Evolutionary conservation across 2,888 invertebrate species (phyloP), one percentile per base, ranked within the genome.

Genomic region (Diaperis boleti): DNA sequence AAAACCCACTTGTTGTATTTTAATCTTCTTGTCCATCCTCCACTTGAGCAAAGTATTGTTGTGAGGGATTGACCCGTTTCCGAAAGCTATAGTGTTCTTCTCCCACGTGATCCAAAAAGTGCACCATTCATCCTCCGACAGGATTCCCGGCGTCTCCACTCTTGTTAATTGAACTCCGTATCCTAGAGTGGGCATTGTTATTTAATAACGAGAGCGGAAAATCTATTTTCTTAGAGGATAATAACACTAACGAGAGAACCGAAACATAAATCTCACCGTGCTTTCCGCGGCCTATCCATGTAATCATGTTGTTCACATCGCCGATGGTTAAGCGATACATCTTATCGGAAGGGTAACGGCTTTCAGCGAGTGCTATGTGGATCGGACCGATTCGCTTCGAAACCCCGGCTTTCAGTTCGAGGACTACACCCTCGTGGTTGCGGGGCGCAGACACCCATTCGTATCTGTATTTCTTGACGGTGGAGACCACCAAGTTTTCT

Each of bases 71-170:
- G 87, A 84, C 0, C 88, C 88, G 2, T 82, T 78, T 0, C 89
- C 89, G 8, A 88, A 85, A 0, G 85, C 82, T 10, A 89, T 77
- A 6, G 83, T 78, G 0, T 86, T 86, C 0, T 85, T 85, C 61
- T 87, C 88, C 89, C 88, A 89, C 78, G 86, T 86, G n/a, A 88
- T 83, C 89, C 88, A 89, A 82, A 87, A 88, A 0, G 88, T 87
- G 62, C 85, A 84, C 84, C 87, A 88, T 0, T 85, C 81, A 20
- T 63, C 84, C 65, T 85, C 84, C 0, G 86, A 86, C 14, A 88
- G 82, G 4, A 84, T 83, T 49, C 84, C 84, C 0, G 86, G 86
- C 22, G 87, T 87, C 55, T 85, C 83, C 0, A 84, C 84, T 62
- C 85, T 87, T 11, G 85, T 84, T 52, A 89, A 75, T 67, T 88